Evolutionary conservation across 2,888 invertebrate species (phyloP), one percentile per base, ranked within the genome.

Genomic region (Drosophila birchii): DNA sequence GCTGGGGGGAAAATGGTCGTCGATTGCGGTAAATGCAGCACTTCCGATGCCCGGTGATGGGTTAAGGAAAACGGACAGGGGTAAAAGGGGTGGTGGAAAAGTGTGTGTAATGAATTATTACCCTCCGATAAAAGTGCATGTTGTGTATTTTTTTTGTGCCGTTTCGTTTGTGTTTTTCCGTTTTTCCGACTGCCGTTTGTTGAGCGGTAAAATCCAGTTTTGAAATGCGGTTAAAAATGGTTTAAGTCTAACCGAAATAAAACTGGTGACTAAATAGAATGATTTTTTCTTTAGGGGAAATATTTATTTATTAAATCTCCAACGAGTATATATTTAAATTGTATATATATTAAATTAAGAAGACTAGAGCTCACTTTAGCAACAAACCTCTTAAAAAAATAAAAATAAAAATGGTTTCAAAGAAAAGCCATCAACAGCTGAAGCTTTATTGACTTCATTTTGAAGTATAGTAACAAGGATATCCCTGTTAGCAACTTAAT

Each of bases 81-180:
- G 56, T 18, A 62, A 47, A 26, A 32, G 51, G 55, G 53, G 53
- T 72, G 73, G 78, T 23, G 51, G 77, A 84, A 85, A 79, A 73
- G 78, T 81, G 81, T 78, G 86, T 78, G 86, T 89, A 86, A 87
- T 90, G 89, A 90, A 90, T 90, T 90, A 91, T 90, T 90, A 86
- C 88, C 84, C 84, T 90, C 82, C 75, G 91, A 90, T 90, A 90
- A 90, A 86, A 89, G 79, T 81, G 86, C 88, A 86, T 76, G 80
- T 80, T 79, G 82, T 76, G 76, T 80, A 71, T 61, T 39, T 69
- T 58, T 54, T 73, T 47, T 53, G 61, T 47, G 43, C 32, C 34
- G 20, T 49, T 78, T 81, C 56, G 66, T 76, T 58, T 57, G 32
- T 61, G 53, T 44, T 44, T 62, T 73, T 66, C 64, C 51, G 44